Base-by-base conservation (phyloP, 1,140 invertebrate genomes). In the Drosophila sturtevanti region DNA sequence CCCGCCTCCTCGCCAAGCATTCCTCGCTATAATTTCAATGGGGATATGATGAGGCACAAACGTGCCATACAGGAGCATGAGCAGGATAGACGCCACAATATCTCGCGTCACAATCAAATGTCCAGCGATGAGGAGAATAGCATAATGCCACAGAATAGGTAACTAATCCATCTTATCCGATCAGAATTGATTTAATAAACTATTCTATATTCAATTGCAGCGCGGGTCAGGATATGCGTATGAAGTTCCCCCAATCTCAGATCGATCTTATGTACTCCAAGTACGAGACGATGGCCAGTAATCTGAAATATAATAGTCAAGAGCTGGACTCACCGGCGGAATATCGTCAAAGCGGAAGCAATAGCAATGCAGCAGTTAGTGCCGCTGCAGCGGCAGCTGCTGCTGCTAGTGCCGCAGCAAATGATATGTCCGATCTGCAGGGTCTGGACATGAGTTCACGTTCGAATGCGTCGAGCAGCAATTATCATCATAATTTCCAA, bases 81-180 rank as follows among this genome's bases (percentile, higher is more conserved):
- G 61, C 85, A 81, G 68, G 80, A 87, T 48, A 73, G 90, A 41
- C 79, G 85, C 0, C 90, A 92, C 64, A 90, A 90, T 34, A 74
- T 91, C 35, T 89, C 86, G 52, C 81, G 79, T 0, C 89, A 91
- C 51, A 90, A 91, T 56, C 89, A 91, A 31, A 76, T 92, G 65
- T 92, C 91, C 59, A 92, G 91, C 60, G 91, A 92, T 27, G 91
- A 92, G 55, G 91, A 92, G 75, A 92, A 92, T 68, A 92, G 91
- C 77, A 92, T 92, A 1, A 92, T 92, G 72, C 91, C 91, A 0
- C 91, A 92, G 65, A 92, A 92, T 51, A 91, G 89, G 90, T 91
- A 52, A 48, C 41, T 10, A 31, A 31, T 31, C 27, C 27, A 31
- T 31, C 1, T 31, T 6, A 6, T 0, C 5, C 7, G 27, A 6